Conservation (phyloP, 2,113 vertebrate species). For the Sarotherodon lohbergeri region DNA sequence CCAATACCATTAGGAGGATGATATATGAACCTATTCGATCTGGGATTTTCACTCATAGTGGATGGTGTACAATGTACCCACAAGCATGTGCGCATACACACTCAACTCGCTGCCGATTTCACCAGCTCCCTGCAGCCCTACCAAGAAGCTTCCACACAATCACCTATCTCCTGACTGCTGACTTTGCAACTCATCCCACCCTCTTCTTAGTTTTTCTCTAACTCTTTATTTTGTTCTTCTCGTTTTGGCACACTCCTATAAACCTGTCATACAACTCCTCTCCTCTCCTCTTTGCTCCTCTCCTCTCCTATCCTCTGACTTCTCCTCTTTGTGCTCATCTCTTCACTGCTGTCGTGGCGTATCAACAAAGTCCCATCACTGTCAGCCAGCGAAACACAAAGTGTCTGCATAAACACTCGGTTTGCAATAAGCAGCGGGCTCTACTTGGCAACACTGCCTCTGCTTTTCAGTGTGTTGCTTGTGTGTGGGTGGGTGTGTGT, state of each 20-base stretch:
- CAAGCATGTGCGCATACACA: neutral
- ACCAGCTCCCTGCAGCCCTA: neutral
- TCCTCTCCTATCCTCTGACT: neutral
- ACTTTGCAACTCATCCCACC: conserved; percentile 34
- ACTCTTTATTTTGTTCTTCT: conserved; percentile 1
- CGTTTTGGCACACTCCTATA: conserved; percentile 3
- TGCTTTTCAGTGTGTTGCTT: neutral
- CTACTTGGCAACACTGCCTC: neutral
- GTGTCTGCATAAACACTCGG: conserved; percentile 27
- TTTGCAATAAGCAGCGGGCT: conserved; percentile 2
- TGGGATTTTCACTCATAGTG: conserved; percentile 15
- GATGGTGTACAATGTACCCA: neutral
- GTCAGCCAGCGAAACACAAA: conserved; percentile 1
- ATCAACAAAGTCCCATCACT: conserved; percentile 1
- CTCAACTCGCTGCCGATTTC: neutral
- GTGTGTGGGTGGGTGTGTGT: neutral
- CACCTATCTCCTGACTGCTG: conserved; percentile 34
- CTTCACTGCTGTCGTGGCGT: neutral
- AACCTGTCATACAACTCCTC: neutral
- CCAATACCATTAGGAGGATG: conserved; percentile 45
- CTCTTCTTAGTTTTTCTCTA: neutral
- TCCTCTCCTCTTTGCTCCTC: neutral
- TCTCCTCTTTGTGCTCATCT: neutral
- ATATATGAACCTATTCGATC: conserved; percentile 47
- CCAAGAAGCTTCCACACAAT: neutral